phyloP scores from a whole-genome alignment of 1,140 invertebrate species.

The Arion vulgaris region DNA sequence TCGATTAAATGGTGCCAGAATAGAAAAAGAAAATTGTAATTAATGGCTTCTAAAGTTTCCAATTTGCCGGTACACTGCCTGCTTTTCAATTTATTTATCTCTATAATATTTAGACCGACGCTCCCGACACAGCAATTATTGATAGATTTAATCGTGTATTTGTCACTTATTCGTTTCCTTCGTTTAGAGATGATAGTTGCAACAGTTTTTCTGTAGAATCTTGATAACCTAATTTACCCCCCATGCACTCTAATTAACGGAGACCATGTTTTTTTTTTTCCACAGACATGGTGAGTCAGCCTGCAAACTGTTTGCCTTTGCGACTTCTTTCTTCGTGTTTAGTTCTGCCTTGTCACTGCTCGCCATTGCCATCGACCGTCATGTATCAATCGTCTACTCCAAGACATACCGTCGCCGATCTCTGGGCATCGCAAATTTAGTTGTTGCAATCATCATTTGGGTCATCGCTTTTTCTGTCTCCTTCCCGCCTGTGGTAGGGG shows the following conservation, averaged over 20 bases:
- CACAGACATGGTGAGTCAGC: constrained; percentile 52
- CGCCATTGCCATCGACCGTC: constrained; percentile 64
- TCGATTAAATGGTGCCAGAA: no score
- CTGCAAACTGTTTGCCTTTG: constrained; percentile 67
- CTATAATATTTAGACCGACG: background rate
- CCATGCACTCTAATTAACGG: background rate
- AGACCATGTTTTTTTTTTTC: constrained; percentile 17
- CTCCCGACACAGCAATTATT: background rate
- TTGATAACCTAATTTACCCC: background rate
- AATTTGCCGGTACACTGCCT: background rate
- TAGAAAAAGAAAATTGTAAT: background rate
- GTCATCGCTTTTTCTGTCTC: constrained; percentile 30
- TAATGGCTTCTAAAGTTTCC: constrained; percentile 4
- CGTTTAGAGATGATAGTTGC: background rate
- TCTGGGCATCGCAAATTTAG: constrained; percentile 52
- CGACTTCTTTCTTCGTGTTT: constrained; percentile 66
- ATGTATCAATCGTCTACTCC: constrained; percentile 60
- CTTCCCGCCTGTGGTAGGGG: constrained; percentile 62
- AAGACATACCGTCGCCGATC: constrained; percentile 59
- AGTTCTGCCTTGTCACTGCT: constrained; percentile 59
- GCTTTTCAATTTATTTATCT: background rate
- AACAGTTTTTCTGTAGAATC: background rate
- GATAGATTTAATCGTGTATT: background rate
- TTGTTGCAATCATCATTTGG: constrained; percentile 45
- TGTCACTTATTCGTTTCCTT: background rate